Percentiles rank a stretch among this genome's conserved stretches.
These are phyloP conservation scores for Trialeurodes vaporariorum DNA, from an alignment of 1,140 invertebrate genomes.

Conservation along the genomic window DNA sequence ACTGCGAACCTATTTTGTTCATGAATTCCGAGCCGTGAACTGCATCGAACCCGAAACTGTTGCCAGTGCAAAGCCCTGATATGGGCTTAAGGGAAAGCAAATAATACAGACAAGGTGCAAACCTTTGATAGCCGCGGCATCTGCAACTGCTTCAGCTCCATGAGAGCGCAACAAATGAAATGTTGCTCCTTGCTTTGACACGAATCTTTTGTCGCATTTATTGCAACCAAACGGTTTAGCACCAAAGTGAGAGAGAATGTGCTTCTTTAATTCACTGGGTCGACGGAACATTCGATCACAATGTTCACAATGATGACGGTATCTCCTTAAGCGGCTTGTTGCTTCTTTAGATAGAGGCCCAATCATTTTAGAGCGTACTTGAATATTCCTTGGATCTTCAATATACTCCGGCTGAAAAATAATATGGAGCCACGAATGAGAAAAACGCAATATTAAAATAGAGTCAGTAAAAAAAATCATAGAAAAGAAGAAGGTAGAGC, in stretches of 20 bases:
- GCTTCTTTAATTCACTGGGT: constrained; percentile 5
- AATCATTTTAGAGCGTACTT: background rate
- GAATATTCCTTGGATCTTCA: background rate
- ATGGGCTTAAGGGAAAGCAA: too few relatives aligned
- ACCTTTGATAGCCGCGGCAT: background rate
- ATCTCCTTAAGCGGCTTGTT: background rate
- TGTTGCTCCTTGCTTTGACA: background rate
- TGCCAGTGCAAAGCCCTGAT: too few relatives aligned
- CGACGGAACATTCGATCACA: constrained; percentile 5
- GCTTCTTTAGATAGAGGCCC: background rate
- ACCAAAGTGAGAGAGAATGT: background rate
- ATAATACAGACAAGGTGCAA: too few relatives aligned
- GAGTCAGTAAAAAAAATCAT: too few relatives aligned
- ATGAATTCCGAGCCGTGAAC: too few relatives aligned
- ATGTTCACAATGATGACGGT: constrained; percentile 3
- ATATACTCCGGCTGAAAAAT: background rate
- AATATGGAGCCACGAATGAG: too few relatives aligned
- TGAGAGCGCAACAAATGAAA: background rate
- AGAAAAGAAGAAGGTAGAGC: too few relatives aligned
- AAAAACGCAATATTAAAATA: too few relatives aligned
- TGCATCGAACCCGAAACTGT: too few relatives aligned
- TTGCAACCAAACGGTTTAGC: background rate
- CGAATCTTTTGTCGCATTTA: background rate
- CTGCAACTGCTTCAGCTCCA: background rate
- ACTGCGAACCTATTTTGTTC: too few relatives aligned